Conservation (phyloP, 37 sponge, comb jelly and placozoan species). For the Beroe ovata region DNA sequence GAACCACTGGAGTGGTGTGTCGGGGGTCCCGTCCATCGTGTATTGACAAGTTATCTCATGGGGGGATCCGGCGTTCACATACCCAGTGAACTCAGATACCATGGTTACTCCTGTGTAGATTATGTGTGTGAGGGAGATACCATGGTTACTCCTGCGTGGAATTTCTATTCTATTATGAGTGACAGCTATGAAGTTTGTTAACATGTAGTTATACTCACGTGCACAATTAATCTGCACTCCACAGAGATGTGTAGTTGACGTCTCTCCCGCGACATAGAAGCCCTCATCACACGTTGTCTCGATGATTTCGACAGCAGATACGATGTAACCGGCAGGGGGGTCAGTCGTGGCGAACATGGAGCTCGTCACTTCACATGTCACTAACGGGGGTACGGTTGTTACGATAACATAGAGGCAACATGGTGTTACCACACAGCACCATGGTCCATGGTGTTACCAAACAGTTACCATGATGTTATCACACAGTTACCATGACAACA, state of each 20-base stretch:
- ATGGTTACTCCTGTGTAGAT: conserved; percentile 18
- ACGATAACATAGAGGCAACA: too few relatives aligned
- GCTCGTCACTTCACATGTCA: background rate
- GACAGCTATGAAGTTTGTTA: too few relatives aligned
- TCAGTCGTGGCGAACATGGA: conserved; percentile 18
- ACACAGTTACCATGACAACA: too few relatives aligned
- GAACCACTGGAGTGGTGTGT: background rate
- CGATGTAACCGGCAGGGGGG: conserved; percentile 20
- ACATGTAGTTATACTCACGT: too few relatives aligned
- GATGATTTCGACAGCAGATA: background rate
- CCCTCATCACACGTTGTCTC: conserved; percentile 26
- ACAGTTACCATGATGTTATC: too few relatives aligned
- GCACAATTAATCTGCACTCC: background rate
- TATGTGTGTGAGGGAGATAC: too few relatives aligned
- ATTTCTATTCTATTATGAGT: too few relatives aligned
- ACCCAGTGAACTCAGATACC: background rate
- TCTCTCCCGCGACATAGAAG: background rate
- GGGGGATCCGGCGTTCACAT: background rate
- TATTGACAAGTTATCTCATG: background rate
- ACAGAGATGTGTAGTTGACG: background rate
- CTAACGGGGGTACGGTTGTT: too few relatives aligned
- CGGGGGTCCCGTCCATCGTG: background rate
- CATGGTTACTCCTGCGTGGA: conserved; percentile 17
- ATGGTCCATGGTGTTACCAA: too few relatives aligned
- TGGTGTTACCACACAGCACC: too few relatives aligned